These are phyloP conservation scores for Calephelis perditalis DNA, from an alignment of 2,888 invertebrate species.

Conservation along the genomic window DNA sequence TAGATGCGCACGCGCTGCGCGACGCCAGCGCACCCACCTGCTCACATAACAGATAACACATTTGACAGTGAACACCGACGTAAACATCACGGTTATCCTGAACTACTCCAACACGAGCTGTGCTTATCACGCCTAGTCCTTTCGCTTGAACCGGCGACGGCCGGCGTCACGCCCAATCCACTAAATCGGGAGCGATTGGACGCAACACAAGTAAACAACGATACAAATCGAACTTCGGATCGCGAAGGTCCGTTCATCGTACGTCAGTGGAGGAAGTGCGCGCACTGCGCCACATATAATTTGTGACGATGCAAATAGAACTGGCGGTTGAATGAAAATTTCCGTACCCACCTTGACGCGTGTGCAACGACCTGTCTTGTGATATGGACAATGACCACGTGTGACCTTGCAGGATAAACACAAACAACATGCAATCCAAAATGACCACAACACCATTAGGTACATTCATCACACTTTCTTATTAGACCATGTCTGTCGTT, in stretches of 20 bases:
- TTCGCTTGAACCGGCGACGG: conserved; percentile 36
- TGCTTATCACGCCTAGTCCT: conserved; percentile 24
- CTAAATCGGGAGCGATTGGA: conserved; percentile 49
- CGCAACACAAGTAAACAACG: conserved; percentile 33
- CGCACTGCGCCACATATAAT: conserved; percentile 58
- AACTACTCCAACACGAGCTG: conserved; percentile 24
- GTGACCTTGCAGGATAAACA: conserved; percentile 68
- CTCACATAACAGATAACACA: conserved; percentile 70
- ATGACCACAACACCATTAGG: conserved; percentile 48
- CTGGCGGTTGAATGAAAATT: conserved; percentile 69
- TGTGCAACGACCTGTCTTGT: conserved; percentile 71
- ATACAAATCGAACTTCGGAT: conserved; percentile 36
- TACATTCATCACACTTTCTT: conserved; percentile 39
- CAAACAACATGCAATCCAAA: conserved; percentile 49
- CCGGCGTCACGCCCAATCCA: conserved; percentile 42
- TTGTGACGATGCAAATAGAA: conserved; percentile 70
- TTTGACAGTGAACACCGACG: conserved; percentile 69
- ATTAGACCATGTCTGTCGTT: conserved; percentile 21
- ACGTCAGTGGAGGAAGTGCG: conserved; percentile 65
- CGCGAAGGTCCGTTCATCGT: conserved; percentile 51
- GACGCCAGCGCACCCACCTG: conserved; percentile 51
- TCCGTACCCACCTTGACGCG: conserved; percentile 62
- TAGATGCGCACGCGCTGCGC: conserved; percentile 46
- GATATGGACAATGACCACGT: conserved; percentile 51
- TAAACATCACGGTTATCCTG: conserved; percentile 50